phyloP scores from a whole-genome alignment of 2,888 invertebrate species.

The Sceliomorpha sp. region DNA sequence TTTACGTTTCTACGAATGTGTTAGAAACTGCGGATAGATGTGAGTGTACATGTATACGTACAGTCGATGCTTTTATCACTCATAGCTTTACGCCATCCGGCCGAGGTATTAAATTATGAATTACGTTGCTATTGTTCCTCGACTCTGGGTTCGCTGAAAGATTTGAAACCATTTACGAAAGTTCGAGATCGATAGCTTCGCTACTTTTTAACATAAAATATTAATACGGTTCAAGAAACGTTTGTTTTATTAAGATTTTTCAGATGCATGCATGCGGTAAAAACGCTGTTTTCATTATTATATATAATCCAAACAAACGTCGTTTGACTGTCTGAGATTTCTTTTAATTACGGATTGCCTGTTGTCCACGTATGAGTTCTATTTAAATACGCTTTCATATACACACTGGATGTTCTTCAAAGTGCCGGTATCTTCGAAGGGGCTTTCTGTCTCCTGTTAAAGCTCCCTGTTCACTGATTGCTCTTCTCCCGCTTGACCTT shows the following conservation, averaged over 20 bases:
- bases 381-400: constrained; percentile 48
- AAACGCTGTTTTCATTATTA: neutral
- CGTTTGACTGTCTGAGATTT: constrained; percentile 10
- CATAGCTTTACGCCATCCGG: constrained; percentile 58
- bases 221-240: neutral
- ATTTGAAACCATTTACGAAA: constrained; percentile 51
- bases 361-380: constrained; percentile 2
- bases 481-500: constrained; percentile 73
- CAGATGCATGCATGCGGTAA: too few relatives aligned
- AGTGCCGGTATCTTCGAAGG: constrained; percentile 61
- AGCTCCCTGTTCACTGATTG: constrained; percentile 73
- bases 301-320: neutral
- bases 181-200: constrained; percentile 34
- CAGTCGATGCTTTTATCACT: constrained; percentile 65
- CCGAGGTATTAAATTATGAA: constrained; percentile 67
- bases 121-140: constrained; percentile 61
- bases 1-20: constrained; percentile 71
- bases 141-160: constrained; percentile 30
- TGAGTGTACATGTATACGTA: constrained; percentile 33
- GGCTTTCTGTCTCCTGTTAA: constrained; percentile 39
- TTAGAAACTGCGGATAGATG: constrained; percentile 40
- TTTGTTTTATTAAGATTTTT: neutral
- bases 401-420: constrained; percentile 62
- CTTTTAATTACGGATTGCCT: constrained; percentile 15
- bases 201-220: constrained; percentile 1